Evolutionary conservation across 2,888 invertebrate genomes (phyloP), one percentile per base, ranked within the genome.

Genomic region (Fragum whitleyi): DNA sequence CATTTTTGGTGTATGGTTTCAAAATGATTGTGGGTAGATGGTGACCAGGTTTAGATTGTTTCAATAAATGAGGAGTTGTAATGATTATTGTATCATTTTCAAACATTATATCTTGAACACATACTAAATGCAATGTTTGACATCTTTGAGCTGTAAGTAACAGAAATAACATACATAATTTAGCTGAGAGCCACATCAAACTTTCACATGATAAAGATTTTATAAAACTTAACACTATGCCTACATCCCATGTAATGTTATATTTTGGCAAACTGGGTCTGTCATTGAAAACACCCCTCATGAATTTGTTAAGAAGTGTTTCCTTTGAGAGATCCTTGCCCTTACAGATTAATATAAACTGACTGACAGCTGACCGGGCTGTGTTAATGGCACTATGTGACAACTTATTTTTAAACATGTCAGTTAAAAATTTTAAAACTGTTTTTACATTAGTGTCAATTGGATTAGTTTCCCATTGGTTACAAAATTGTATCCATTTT

Each of bases 251-350:
- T n/a, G 77, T 81, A 7, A 26, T 14, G 2, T 32, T 61, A 55
- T 74, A 79, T 72, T 71, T 71, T 21, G 87, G 80, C 28, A 87
- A 69, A n/a, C 73, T 36, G 39, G 85, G 87, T 65, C 72, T 65
- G 23, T 71, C 26, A 26, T 72, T 57, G 59, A 79, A 80, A 2
- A 78, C 68, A 28, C 84, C 83, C 62, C 68, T 81, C 55, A 86
- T 68, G 72, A 83, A 85, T 42, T 72, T 57, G 11, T 23, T 47
- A 47, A 86, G 55, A 26, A 75, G 23, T 2, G 53, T 51, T 51
- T 75, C 26, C 7, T 59, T 14, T 51, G 68, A 29, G 19, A 84
- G 55, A 21, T 74, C 67, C 7, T 68, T 16, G 16, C 59, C 51
- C 11, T 68, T 51, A 51, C 62, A 74, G 3, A 47, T 14, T 3